A percentile compares a stretch with the other conserved stretches of the same genome.
Conservation (phyloP, 2,113 vertebrate genomes). For the Silurus meridionalis region DNA sequence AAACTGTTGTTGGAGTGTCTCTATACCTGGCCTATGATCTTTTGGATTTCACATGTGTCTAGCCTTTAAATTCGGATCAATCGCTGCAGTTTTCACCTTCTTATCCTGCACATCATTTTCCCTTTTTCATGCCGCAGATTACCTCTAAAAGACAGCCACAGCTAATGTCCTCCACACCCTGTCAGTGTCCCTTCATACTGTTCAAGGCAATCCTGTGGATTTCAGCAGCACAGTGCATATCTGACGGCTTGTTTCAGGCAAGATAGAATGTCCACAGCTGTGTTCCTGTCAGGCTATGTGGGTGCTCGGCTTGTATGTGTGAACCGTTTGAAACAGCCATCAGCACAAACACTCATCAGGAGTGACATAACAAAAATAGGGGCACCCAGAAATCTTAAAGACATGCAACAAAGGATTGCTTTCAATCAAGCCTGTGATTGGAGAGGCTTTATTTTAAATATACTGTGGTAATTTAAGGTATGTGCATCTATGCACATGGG, state of each 20-base stretch:
- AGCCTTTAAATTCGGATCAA: background rate
- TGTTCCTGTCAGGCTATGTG: slow-evolving; percentile 51
- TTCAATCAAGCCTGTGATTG: background rate
- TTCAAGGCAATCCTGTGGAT: background rate
- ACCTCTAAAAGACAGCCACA: background rate
- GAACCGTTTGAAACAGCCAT: slow-evolving; percentile 26
- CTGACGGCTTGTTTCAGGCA: slow-evolving; percentile 53
- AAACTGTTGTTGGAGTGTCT: background rate
- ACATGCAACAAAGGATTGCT: background rate
- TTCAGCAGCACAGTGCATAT: slow-evolving; percentile 33
- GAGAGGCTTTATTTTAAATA: background rate
- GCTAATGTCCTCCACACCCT: slow-evolving; percentile 6
- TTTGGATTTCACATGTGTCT: background rate
- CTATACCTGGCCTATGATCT: background rate
- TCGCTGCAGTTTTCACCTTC: slow-evolving; percentile 12
- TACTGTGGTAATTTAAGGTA: background rate
- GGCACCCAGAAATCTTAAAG: background rate
- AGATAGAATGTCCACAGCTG: slow-evolving; percentile 50
- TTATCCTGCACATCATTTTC: background rate
- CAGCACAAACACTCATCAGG: background rate
- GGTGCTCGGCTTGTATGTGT: slow-evolving; percentile 41
- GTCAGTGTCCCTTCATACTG: background rate
- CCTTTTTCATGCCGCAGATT: background rate
- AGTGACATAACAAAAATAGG: background rate
- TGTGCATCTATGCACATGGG: background rate